These are phyloP conservation scores for Linepithema humile DNA, from an alignment of 1,140 invertebrate species.

Conservation along the genomic window DNA sequence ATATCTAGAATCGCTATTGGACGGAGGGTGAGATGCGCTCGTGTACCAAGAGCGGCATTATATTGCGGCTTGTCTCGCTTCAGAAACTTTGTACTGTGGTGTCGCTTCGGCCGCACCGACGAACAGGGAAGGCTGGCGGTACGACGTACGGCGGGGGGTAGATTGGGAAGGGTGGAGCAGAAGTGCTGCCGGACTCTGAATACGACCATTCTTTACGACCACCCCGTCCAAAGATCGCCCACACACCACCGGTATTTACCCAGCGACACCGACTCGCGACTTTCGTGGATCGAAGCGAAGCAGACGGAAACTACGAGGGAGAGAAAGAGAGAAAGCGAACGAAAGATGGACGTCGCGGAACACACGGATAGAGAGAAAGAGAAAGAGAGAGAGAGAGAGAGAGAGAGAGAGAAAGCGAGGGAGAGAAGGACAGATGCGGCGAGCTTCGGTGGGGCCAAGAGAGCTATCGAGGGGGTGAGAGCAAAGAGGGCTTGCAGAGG, in stretches of 20 bases:
- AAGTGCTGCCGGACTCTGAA: constrained; percentile 74
- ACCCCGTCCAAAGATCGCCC: constrained; percentile 77
- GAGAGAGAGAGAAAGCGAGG: neutral
- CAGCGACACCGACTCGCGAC: constrained; percentile 72
- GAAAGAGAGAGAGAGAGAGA: constrained; percentile 3
- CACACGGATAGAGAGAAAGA: neutral
- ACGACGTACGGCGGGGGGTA: constrained; percentile 44
- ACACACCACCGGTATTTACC: constrained; percentile 74
- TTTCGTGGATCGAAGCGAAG: constrained; percentile 70
- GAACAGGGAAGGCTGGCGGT: constrained; percentile 55
- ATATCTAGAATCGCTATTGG: constrained; percentile 31
- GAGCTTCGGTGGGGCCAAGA: constrained; percentile 53
- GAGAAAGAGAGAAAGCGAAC: constrained; percentile 14
- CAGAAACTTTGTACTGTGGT: constrained; percentile 80
- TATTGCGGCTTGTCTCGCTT: constrained; percentile 81
- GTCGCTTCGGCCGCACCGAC: constrained; percentile 64
- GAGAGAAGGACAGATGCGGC: constrained; percentile 12
- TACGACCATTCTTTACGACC: constrained; percentile 79
- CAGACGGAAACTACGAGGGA: constrained; percentile 55
- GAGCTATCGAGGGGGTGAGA: constrained; percentile 56
- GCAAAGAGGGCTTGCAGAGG: neutral
- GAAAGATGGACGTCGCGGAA: constrained; percentile 50
- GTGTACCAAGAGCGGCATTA: constrained; percentile 76
- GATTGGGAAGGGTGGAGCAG: constrained; percentile 66
- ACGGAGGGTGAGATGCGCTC: constrained; percentile 46